phyloP scores from a whole-genome alignment of 30 jellyfish, hydroid and myxozoan species.

The Hydra vulgaris region DNA sequence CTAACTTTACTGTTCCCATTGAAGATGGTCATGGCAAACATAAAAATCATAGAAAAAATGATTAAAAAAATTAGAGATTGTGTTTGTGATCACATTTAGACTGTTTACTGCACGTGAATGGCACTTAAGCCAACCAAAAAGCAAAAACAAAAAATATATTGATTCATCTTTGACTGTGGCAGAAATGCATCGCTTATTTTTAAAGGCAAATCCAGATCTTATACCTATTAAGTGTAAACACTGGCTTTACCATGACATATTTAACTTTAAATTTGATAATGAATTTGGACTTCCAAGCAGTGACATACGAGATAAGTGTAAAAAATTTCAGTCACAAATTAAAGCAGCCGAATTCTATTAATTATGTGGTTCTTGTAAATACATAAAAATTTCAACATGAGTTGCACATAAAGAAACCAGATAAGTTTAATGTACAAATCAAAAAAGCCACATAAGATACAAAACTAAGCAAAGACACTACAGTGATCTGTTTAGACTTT shows the following conservation, averaged over 20 bases:
- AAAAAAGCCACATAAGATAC: background rate
- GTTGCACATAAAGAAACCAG: background rate
- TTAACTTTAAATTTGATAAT: background rate
- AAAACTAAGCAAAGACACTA: background rate
- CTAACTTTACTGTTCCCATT: background rate
- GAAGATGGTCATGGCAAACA: background rate
- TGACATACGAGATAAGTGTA: background rate
- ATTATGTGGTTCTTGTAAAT: background rate
- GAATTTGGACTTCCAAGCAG: background rate
- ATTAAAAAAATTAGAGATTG: background rate
- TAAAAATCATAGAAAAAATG: background rate
- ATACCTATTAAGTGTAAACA: background rate
- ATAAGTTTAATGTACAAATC: background rate
- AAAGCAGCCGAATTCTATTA: background rate
- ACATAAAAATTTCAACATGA: background rate
- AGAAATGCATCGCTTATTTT: background rate
- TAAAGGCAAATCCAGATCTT: background rate
- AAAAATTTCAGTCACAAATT: background rate
- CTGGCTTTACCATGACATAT: background rate
- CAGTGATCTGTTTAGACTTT: background rate
- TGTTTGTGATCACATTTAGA: background rate
- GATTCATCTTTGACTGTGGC: background rate
- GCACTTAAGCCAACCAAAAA: background rate
- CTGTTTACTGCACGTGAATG: background rate
- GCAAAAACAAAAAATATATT: background rate